phyloP scores from a whole-genome alignment of 1,140 invertebrate genomes.

The Drosophila carrolli region DNA sequence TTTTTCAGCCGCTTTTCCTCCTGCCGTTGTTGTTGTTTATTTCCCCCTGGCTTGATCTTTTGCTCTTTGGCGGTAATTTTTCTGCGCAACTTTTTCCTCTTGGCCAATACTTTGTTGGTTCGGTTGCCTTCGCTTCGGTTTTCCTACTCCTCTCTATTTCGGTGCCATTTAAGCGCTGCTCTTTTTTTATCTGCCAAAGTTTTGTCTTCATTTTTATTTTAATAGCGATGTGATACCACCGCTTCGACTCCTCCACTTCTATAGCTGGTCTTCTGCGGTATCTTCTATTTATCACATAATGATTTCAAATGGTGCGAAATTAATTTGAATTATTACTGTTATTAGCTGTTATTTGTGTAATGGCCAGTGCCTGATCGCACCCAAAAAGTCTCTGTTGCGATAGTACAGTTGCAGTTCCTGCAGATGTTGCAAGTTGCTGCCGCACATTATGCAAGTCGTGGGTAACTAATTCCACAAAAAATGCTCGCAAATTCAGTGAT shows the following conservation, averaged over 20 bases:
- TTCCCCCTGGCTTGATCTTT: constrained; percentile 78
- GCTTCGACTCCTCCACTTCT: constrained; percentile 9
- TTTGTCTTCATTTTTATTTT: constrained; percentile 84
- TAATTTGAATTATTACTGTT: constrained; percentile 81
- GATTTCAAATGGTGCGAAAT: constrained; percentile 75
- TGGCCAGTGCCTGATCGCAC: constrained; percentile 36
- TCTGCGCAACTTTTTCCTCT: constrained; percentile 66
- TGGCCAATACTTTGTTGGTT: constrained; percentile 65
- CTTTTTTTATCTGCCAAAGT: constrained; percentile 70
- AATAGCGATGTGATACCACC: constrained; percentile 67
- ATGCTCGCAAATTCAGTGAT: constrained; percentile 62
- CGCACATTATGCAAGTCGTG: constrained; percentile 60
- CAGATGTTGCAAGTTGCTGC: constrained; percentile 31
- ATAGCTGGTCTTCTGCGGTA: constrained; percentile 10
- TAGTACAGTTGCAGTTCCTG: constrained; percentile 49
- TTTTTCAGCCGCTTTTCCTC: constrained; percentile 55
- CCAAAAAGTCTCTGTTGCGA: constrained; percentile 6
- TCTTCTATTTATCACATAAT: constrained; percentile 72
- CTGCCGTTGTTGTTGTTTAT: constrained; percentile 69
- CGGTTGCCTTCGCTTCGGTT: constrained; percentile 36
- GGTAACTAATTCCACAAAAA: constrained; percentile 32
- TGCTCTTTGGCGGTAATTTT: constrained; percentile 83
- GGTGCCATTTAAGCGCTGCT: constrained; percentile 40
- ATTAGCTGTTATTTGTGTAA: constrained; percentile 70
- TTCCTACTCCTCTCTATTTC: constrained; percentile 63